A percentile compares a stretch with the other conserved stretches of the same genome.
Evolutionary conservation across 2,888 invertebrate species (phyloP).

Genomic region (Cataglyphis albicans): DNA sequence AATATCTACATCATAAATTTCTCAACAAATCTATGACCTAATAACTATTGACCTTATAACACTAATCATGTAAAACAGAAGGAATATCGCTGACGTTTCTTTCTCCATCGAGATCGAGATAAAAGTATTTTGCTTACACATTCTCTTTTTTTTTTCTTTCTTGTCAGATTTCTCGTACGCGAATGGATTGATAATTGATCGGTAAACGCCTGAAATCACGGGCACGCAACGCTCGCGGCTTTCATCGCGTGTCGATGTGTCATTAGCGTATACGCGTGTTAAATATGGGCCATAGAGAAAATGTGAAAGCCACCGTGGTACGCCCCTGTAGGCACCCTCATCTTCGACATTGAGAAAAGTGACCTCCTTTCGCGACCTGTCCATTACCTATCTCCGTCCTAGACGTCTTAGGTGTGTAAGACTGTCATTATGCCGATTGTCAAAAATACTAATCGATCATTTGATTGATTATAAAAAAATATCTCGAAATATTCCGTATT

Average conservation of each 20-base stretch:
- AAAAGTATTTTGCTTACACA: neutral
- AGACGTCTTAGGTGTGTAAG: neutral
- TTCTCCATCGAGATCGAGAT: neutral
- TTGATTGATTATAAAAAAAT: neutral
- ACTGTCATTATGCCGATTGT: neutral
- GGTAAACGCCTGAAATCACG: conserved; percentile 26
- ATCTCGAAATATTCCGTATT: neutral
- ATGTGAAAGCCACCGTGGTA: conserved; percentile 82
- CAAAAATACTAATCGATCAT: neutral
- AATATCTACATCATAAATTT: neutral
- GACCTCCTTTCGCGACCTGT: conserved; percentile 78
- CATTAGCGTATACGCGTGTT: conserved; percentile 12
- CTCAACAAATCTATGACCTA: neutral
- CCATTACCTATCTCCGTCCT: neutral
- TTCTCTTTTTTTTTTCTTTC: conserved; percentile 13
- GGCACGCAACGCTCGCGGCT: conserved; percentile 8
- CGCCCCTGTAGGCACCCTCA: conserved; percentile 22
- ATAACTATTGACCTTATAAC: conserved; percentile 13
- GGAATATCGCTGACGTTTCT: conserved; percentile 1
- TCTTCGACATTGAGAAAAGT: conserved; percentile 78
- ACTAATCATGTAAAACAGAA: neutral
- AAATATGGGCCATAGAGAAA: conserved; percentile 78
- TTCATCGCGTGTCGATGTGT: conserved; percentile 43
- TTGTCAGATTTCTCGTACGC: neutral
- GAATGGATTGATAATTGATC: conserved; percentile 26